Conservation (phyloP, 2,797 vertebrate species). For the Margarornis squamiger region DNA sequence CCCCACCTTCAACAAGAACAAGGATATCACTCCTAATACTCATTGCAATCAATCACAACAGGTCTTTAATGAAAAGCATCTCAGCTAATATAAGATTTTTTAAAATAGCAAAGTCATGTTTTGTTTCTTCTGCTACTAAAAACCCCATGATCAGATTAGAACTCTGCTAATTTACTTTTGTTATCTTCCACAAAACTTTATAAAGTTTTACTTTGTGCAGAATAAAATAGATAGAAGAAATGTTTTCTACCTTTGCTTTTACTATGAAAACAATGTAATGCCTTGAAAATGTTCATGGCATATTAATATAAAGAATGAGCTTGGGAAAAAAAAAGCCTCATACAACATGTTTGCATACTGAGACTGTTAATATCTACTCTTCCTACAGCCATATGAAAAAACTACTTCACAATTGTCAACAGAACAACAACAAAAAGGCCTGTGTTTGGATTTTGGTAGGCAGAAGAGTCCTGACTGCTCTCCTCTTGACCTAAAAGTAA, state of each 20-base stretch:
- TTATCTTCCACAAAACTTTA: not conserved
- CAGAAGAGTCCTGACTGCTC: not conserved
- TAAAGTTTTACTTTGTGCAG: not conserved
- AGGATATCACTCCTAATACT: not conserved
- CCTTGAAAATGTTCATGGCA: not conserved
- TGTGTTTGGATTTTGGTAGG: not conserved
- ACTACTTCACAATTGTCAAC: not conserved
- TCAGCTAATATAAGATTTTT: not conserved
- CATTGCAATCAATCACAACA: not conserved
- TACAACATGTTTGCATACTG: accelerated
- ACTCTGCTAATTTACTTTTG: not conserved
- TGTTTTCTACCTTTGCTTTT: not conserved
- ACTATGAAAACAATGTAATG: not conserved
- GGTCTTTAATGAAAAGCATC: not conserved
- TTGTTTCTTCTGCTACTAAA: not conserved
- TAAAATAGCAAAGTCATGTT: not conserved
- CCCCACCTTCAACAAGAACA: not conserved
- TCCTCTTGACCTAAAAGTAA: not conserved
- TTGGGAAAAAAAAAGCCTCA: not conserved
- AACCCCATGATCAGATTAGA: accelerated
- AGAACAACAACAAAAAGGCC: not conserved
- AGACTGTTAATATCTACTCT: not conserved
- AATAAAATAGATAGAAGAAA: not conserved
- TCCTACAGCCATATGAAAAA: not conserved
- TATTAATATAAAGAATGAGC: not conserved